Conservation (phyloP, 2,797 vertebrate species). For the Thunnus albacares region DNA sequence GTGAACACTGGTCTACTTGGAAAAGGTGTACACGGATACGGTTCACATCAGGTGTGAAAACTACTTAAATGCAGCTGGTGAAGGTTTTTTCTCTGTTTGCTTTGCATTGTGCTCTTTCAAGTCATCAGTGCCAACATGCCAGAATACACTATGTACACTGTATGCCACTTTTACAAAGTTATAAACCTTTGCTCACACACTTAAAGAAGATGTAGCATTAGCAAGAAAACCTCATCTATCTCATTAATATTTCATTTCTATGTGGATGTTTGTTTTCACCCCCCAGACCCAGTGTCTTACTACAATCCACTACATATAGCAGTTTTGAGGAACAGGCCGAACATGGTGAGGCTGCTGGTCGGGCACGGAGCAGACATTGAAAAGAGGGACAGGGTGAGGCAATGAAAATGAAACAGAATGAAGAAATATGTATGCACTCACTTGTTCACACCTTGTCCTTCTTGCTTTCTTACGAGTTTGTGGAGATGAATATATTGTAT, state of each 20-base stretch:
- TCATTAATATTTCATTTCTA: neutral
- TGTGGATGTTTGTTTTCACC: neutral
- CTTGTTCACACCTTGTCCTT: neutral
- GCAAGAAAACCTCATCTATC: neutral
- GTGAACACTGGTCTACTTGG: too few species aligned
- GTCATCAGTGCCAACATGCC: too few species aligned
- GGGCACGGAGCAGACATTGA: slow-evolving; percentile 90
- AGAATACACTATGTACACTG: too few species aligned
- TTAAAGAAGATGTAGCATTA: neutral
- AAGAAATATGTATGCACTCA: neutral
- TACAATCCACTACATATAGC: slow-evolving; percentile 95
- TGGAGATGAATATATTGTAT: neutral
- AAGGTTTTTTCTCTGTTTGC: too few species aligned
- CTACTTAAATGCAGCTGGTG: too few species aligned
- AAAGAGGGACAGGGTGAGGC: slow-evolving; percentile 91
- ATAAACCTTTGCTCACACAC: too few species aligned
- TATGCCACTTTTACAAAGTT: too few species aligned
- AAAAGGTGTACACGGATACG: too few species aligned
- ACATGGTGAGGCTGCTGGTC: slow-evolving; percentile 90
- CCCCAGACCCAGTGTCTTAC: slow-evolving; percentile 93
- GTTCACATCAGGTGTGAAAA: too few species aligned
- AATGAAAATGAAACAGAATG: neutral
- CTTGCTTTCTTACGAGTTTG: neutral
- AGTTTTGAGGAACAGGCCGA: slow-evolving; percentile 89
- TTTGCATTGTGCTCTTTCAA: neutral